Percentiles rank a stretch among this genome's conserved stretches.
Conservation (phyloP, 2,888 invertebrate species). For the Brachylomia viminalis region DNA sequence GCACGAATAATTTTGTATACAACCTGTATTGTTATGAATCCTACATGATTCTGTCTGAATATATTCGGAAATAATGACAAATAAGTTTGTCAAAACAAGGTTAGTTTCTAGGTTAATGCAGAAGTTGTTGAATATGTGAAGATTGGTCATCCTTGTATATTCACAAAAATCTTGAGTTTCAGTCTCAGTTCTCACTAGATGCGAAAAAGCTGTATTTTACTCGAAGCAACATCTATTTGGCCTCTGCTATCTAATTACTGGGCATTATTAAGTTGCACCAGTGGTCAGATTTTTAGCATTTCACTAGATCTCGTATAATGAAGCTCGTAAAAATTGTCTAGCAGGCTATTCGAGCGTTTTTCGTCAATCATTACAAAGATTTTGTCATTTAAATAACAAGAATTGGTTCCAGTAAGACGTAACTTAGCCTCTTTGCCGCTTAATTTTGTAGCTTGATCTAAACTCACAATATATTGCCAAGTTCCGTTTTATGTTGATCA, state of each 20-base stretch:
- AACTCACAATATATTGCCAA: background rate
- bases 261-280: background rate
- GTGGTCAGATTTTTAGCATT: background rate
- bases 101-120: slow-evolving; percentile 12
- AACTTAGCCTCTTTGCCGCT: background rate
- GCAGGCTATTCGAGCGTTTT: background rate
- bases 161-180: background rate
- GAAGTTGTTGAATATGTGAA: background rate
- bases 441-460: background rate
- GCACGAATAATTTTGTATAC: slow-evolving; percentile 20
- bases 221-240: background rate
- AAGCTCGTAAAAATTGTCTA: background rate
- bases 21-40: slow-evolving; percentile 29
- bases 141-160: background rate
- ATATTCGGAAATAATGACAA: slow-evolving; percentile 33
- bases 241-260: background rate
- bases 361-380: background rate
- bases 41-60: slow-evolving; percentile 12
- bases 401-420: background rate
- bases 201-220: background rate
- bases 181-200: background rate
- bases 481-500: background rate
- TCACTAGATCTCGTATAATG: background rate
- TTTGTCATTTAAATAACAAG: background rate
- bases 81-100: slow-evolving; percentile 17